Base-by-base conservation (phyloP, 2,113 vertebrate species). In the Forbesichthys papilliferus region DNA sequence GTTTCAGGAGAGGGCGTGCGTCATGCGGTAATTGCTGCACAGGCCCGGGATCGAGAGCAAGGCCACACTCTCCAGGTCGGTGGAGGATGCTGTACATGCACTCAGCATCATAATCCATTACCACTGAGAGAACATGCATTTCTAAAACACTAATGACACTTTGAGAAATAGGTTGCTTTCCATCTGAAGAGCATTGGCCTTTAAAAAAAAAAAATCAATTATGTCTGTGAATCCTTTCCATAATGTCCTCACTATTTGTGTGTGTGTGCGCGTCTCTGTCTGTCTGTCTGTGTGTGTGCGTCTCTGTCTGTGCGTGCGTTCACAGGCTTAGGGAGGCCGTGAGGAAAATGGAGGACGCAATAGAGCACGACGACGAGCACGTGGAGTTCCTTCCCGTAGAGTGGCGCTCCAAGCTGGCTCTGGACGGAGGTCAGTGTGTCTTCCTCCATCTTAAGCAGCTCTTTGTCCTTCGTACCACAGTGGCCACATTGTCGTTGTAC, bases 371-470 rank as follows among this genome's bases (percentile, higher is more conserved):
- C 18, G 94, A 96, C 0, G 93, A 94, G 71, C 96, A 96, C 3
- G 96, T 98, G 73, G 98, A 99, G 86, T 99, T 99, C 81, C 92
- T 99, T 34, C 97, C 98, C 0, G 98, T 99, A 42, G 96, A 98
- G 75, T 99, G 98, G 98, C 91, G 98, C 55, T 99, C 98, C 16
- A 98, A 98, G 82, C 94, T 99, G 48, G 79, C 94, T 59, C 94
- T 99, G 16, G 98, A 99, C 76, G 97, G 96, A 96, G 97, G 98
- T 90, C 11, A 34, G 82, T 48, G 1, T 48, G 36, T 48, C 48
- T 51, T 42, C 48, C 36, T 56, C 33, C 42, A 34, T 34, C 2
- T 13, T 9, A 33, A 20, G 16, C 7, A 16, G 46, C 10, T 20
- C 12, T 6, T 62, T 61, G 8, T 61, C 12, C 12, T 6, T 62